A percentile compares a stretch with the other conserved stretches of the same genome.
phyloP scores from a whole-genome alignment of 1,140 invertebrate genomes.

The Penaeus indicus region DNA sequence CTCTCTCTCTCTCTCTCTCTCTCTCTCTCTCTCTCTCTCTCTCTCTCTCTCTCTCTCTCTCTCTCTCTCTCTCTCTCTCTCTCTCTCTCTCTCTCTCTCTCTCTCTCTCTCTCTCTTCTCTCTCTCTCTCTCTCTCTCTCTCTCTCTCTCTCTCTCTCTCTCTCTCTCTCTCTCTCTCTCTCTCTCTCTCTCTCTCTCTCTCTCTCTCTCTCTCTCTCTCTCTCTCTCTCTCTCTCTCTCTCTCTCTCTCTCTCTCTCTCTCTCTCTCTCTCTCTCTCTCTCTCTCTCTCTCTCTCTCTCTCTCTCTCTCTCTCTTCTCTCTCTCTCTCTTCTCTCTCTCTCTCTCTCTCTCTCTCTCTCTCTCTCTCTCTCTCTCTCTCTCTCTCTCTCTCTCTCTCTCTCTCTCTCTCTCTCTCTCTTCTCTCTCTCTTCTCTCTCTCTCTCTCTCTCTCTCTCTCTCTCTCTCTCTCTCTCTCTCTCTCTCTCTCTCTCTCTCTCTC shows the following conservation, averaged over 20 bases:
- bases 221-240: background rate
- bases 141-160: background rate
- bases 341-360: background rate
- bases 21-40: no score
- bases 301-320: background rate
- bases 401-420: slow-evolving; percentile 9
- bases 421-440: background rate
- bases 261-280: no score
- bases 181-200: background rate
- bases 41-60: no score
- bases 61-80: background rate
- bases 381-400: background rate
- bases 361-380: background rate
- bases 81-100: background rate
- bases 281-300: background rate
- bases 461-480: no score
- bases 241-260: background rate
- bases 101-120: background rate
- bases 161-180: background rate
- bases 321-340: background rate
- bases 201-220: background rate
- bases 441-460: no score
- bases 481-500: no score
- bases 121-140: background rate
- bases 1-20: no score